phyloP scores from a whole-genome alignment of 1,140 invertebrate species.

The Drosophila albomicans region DNA sequence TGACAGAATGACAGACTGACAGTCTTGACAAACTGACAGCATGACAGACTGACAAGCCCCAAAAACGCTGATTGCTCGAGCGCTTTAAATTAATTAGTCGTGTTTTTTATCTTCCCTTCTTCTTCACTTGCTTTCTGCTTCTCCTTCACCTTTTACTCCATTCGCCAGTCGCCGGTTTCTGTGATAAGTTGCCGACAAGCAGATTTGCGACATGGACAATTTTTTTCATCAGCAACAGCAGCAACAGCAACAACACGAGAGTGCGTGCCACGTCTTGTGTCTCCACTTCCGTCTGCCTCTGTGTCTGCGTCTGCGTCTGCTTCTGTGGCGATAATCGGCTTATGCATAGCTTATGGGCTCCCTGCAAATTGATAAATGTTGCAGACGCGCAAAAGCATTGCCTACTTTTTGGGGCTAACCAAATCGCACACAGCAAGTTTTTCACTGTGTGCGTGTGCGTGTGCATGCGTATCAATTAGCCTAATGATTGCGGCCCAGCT shows the following conservation, averaged over 20 bases:
- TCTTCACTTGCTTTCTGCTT: background rate
- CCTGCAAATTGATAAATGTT: constrained; percentile 67
- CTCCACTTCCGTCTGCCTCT: too few species aligned
- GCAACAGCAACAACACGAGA: constrained; percentile 12
- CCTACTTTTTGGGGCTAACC: constrained; percentile 30
- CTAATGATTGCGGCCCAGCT: constrained; percentile 49
- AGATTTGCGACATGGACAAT: constrained; percentile 76
- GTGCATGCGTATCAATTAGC: constrained; percentile 51
- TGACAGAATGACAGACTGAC: constrained; percentile 10
- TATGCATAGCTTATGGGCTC: constrained; percentile 50
- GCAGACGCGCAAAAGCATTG: constrained; percentile 28
- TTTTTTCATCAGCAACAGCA: constrained; percentile 44
- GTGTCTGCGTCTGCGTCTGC: constrained; percentile 6
- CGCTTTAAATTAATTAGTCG: constrained; percentile 77
- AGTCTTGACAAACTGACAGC: constrained; percentile 24
- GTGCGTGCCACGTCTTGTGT: constrained; percentile 39
- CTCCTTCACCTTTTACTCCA: background rate
- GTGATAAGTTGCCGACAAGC: constrained; percentile 79
- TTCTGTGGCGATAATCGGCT: constrained; percentile 69
- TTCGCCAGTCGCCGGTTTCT: constrained; percentile 4
- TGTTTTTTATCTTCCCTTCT: constrained; percentile 44
- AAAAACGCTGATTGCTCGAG: constrained; percentile 62
- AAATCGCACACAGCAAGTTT: constrained; percentile 26
- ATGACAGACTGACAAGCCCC: constrained; percentile 28
- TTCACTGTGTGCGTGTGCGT: background rate